These are phyloP conservation scores for Proteles cristata DNA, from an alignment of 2,113 vertebrate genomes.

Conservation along the genomic window DNA sequence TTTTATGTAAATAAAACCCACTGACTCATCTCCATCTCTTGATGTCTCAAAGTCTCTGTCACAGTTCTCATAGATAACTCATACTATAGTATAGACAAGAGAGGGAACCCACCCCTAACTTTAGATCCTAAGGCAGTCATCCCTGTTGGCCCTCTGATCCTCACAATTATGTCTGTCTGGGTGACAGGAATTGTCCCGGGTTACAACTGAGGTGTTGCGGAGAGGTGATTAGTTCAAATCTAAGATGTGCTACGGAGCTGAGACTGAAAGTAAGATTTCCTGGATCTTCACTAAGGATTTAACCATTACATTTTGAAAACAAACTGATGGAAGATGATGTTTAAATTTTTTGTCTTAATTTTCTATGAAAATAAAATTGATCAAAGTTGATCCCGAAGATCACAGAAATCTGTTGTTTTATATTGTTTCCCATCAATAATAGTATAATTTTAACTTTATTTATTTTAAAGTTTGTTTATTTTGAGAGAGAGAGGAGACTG, in stretches of 20 bases:
- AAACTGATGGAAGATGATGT: background rate
- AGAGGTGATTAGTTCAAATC: background rate
- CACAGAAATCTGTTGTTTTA: background rate
- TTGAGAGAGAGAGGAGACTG: no score
- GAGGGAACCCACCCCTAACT: background rate
- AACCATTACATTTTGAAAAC: background rate
- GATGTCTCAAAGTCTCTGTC: background rate
- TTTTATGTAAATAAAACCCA: background rate
- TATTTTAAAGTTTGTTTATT: no score
- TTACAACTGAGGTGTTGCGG: background rate
- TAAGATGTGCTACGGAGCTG: background rate
- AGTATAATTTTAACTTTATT: background rate
- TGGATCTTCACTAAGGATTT: background rate
- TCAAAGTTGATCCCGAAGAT: background rate
- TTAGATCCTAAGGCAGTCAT: background rate
- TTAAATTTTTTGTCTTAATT: conserved; percentile 42
- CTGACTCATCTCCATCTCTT: background rate
- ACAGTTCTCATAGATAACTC: background rate
- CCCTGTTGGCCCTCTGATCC: background rate
- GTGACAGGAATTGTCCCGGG: background rate
- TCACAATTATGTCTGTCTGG: background rate
- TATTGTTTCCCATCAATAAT: conserved; percentile 25
- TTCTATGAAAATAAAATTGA: conserved; percentile 1
- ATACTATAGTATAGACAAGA: background rate
- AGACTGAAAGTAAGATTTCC: background rate